phyloP scores from a whole-genome alignment of 1,140 invertebrate species.

The Ceratina australensis region DNA sequence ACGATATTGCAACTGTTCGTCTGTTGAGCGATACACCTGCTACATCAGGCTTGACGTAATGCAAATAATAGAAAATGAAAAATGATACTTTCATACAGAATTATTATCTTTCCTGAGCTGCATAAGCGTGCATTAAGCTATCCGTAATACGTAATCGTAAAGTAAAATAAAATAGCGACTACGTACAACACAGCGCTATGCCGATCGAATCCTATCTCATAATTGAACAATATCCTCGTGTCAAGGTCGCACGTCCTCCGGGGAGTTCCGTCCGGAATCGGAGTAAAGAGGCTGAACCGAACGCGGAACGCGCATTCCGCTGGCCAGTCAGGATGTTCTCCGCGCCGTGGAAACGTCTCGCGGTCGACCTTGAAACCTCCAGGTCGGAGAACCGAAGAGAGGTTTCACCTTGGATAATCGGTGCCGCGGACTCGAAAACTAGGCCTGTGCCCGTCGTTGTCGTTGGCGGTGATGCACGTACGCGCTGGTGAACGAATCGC shows the following conservation, averaged over 20 bases:
- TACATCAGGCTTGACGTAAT: not conserved
- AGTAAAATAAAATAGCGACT: too few relatives aligned
- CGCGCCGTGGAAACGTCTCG: slow-evolving; percentile 12
- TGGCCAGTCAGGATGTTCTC: slow-evolving; percentile 37
- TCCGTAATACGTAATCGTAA: too few relatives aligned
- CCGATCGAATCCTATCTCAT: not conserved
- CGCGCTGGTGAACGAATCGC: not conserved
- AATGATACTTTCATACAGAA: not conserved
- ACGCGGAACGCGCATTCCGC: not conserved
- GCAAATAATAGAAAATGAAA: not conserved
- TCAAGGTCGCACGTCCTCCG: slow-evolving; percentile 15
- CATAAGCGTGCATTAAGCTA: too few relatives aligned
- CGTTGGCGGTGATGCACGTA: slow-evolving; percentile 33
- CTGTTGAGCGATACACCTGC: not conserved
- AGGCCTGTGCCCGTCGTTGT: slow-evolving; percentile 59
- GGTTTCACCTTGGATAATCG: slow-evolving; percentile 66
- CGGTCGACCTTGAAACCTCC: slow-evolving; percentile 60
- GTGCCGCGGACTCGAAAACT: slow-evolving; percentile 67
- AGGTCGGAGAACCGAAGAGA: slow-evolving; percentile 55
- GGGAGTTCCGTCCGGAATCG: slow-evolving; percentile 8
- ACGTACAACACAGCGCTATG: too few relatives aligned
- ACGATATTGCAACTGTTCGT: not conserved
- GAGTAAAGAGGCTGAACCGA: slow-evolving; percentile 4
- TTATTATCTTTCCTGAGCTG: not conserved
- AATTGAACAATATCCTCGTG: slow-evolving; percentile 5